Base-by-base conservation (phyloP, 2,113 vertebrate species). In the Sitta europaea region DNA sequence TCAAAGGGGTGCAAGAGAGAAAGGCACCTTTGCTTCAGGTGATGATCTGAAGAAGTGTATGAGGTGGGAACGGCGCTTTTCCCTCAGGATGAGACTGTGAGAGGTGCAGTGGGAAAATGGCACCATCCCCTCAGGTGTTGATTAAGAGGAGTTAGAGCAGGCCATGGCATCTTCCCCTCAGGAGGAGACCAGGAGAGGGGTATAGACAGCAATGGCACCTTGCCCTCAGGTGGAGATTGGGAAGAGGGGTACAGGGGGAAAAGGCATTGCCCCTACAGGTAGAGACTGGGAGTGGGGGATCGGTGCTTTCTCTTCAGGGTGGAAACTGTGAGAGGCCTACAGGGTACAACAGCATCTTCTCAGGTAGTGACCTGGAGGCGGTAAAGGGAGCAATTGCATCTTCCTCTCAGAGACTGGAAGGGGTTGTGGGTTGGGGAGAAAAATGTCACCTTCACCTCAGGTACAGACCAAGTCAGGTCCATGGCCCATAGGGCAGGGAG, bases 401-500 rank as follows among this genome's bases (percentile, higher is more conserved):
- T 55, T 62, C 19, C 8, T 21, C 22, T 68, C 10, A 12, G 48
- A 55, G 54, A 22, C 14, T 27, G 59, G 38, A 42, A 55, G 24
- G 23, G 25, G 5, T 24, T n/a, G 6, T 31, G 5, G 50, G 12
- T 7, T 0, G 0, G 19, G 47, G 9, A 10, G 6, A 2, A 2
- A 63, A 51, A 19, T 23, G 24, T 48, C 4, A 5, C 42, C 27
- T 81, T 73, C 9, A 13, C n/a, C 22, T 38, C 23, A 38, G 40
- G 11, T 35, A 11, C 22, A 21, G 25, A 11, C 6, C 1, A 3
- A 38, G 15, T 13, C 22, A 7, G 16, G 40, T 8, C 40, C 1
- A 3, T 50, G 48, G 51, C 10, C 9, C 2, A 0, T 51, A 43
- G 36, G 8, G 2, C 24, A 31, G 25, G 21, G n/a, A 50, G n/a